A percentile compares a stretch with the other conserved stretches of the same genome.
These are phyloP conservation scores for Ariolimax columbianus DNA, from an alignment of 2,888 invertebrate genomes.

Conservation along the genomic window DNA sequence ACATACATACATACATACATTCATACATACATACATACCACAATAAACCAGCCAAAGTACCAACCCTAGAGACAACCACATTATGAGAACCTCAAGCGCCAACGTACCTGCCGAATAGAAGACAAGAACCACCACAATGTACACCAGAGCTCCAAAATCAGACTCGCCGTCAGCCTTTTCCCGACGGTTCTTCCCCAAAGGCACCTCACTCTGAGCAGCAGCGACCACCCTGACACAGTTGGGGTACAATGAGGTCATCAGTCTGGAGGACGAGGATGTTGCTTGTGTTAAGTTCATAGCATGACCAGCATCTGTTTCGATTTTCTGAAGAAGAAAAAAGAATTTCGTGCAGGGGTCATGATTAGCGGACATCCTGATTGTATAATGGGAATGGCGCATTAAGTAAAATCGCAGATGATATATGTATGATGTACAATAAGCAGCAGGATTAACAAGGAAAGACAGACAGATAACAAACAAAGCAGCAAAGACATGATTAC, in stretches of 20 bases:
- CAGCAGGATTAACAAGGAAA: too few relatives aligned
- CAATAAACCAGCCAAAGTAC: background rate
- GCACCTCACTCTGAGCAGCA: background rate
- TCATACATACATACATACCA: background rate
- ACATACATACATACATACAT: background rate
- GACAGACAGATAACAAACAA: too few relatives aligned
- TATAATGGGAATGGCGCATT: too few relatives aligned
- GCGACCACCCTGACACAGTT: slow-evolving; percentile 3
- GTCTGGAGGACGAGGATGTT: background rate
- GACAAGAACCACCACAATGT: slow-evolving; percentile 70
- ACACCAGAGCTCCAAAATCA: slow-evolving; percentile 70
- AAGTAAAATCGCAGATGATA: too few relatives aligned
- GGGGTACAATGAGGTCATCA: slow-evolving; percentile 27
- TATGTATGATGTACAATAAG: too few relatives aligned
- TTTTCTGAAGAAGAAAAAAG: background rate
- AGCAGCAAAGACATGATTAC: too few relatives aligned
- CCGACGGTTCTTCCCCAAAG: background rate
- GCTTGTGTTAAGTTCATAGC: slow-evolving; percentile 22
- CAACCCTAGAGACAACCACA: too few relatives aligned
- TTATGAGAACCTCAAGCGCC: background rate
- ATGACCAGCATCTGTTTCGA: background rate
- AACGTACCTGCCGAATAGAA: slow-evolving; percentile 72
- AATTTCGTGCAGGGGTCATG: too few relatives aligned
- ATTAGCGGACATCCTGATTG: too few relatives aligned
- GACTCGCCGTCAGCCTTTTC: slow-evolving; percentile 48